Conservation (phyloP, 2,797 vertebrate genomes). For the Rhinoraja longicauda region DNA sequence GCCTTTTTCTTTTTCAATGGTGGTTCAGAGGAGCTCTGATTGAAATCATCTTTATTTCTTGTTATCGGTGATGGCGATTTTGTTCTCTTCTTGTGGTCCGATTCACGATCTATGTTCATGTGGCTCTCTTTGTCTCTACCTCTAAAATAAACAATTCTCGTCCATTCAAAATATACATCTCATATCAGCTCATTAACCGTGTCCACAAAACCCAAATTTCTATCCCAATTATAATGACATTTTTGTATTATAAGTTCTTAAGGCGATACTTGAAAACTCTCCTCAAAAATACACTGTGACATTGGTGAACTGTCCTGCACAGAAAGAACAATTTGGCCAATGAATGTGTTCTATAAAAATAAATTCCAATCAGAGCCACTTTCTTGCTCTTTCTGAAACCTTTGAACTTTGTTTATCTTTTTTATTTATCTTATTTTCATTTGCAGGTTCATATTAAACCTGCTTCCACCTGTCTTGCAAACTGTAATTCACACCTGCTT, state of each 20-base stretch:
- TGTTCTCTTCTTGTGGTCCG: slow-evolving; percentile 54
- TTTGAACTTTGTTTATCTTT: too few relatives aligned
- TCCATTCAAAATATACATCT: not conserved
- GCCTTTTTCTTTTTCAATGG: slow-evolving; percentile 87
- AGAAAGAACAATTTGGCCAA: not conserved
- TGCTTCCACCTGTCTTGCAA: not conserved
- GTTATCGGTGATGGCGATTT: slow-evolving; percentile 62
- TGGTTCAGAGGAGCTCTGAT: slow-evolving; percentile 57
- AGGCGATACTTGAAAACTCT: not conserved
- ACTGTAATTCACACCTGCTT: not conserved
- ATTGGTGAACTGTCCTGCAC: not conserved
- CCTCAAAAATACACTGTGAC: not conserved
- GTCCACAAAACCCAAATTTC: slow-evolving; percentile 6
- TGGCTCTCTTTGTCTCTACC: slow-evolving; percentile 52
- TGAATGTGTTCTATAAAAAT: not conserved
- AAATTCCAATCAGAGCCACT: not conserved
- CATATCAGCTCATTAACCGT: not conserved
- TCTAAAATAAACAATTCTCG: slow-evolving; percentile 40
- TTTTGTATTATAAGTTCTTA: not conserved
- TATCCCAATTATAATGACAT: not conserved
- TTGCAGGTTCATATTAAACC: not conserved
- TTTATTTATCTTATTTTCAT: not conserved
- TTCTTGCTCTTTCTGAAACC: not conserved
- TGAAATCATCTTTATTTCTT: slow-evolving; percentile 50
- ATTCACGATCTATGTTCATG: slow-evolving; percentile 55